Percentiles rank a stretch among this genome's conserved stretches.
Evolutionary conservation across 2,113 vertebrate genomes (phyloP).

Genomic region (Columba livia): DNA sequence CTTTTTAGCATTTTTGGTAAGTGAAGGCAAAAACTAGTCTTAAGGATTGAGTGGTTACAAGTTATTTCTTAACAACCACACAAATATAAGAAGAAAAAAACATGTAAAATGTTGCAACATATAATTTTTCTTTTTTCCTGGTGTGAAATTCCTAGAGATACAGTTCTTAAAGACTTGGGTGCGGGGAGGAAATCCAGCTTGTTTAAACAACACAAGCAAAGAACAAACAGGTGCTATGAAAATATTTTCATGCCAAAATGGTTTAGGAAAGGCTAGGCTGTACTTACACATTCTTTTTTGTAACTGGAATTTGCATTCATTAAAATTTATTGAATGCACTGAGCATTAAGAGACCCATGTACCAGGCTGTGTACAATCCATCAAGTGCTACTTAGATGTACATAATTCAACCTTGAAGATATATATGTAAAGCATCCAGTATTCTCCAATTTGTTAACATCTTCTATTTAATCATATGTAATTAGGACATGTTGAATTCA

Average conservation of each 20-base stretch:
- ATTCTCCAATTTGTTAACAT: background rate
- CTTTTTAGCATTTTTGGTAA: background rate
- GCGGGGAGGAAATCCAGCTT: background rate
- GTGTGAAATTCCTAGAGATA: background rate
- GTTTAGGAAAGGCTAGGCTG: background rate
- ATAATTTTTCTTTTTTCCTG: background rate
- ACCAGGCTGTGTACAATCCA: background rate
- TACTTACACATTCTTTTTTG: background rate
- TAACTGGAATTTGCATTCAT: background rate
- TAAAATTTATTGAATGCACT: background rate
- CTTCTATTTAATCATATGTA: background rate
- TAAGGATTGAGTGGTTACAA: background rate
- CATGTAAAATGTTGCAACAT: background rate
- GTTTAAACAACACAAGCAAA: background rate
- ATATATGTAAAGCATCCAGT: background rate
- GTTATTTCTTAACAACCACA: background rate
- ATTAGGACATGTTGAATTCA: background rate
- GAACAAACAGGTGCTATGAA: background rate
- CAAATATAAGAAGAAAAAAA: background rate
- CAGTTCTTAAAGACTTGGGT: background rate
- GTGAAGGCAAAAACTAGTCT: background rate
- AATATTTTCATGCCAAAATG: background rate
- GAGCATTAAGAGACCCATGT: background rate
- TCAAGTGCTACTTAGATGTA: background rate
- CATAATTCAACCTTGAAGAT: background rate